Conservation (phyloP, 2,113 vertebrate genomes). For the Odocoileus hemionus region DNA sequence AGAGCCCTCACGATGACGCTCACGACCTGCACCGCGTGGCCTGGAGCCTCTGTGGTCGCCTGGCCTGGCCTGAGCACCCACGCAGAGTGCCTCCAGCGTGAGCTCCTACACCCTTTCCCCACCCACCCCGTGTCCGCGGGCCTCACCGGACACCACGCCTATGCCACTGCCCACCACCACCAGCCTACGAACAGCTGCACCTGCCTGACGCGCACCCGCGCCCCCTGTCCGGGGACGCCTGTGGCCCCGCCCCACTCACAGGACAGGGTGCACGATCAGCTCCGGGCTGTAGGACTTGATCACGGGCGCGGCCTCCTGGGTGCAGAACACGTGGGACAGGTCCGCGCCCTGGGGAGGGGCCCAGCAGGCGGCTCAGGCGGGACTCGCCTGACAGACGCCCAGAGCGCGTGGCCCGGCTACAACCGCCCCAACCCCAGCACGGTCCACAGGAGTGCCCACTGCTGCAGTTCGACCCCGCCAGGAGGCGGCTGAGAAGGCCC, state of each 20-base stretch:
- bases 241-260: slow-evolving; percentile 85
- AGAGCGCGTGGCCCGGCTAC: rapidly evolving
- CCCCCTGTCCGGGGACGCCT: background rate
- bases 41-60: background rate
- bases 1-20: background rate
- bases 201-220: rapidly evolving
- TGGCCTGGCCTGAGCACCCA: rapidly evolving
- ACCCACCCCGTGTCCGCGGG: rapidly evolving
- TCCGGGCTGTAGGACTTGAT: slow-evolving; percentile 99
- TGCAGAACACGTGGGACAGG: slow-evolving; percentile 96
- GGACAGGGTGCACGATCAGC: slow-evolving; percentile 96
- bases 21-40: background rate
- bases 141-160: background rate
- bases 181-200: rapidly evolving
- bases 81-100: background rate
- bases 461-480: background rate
- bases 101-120: background rate
- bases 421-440: background rate
- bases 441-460: rapidly evolving
- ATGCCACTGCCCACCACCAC: background rate
- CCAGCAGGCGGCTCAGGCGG: background rate
- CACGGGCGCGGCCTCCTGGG: slow-evolving; percentile 93
- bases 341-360: slow-evolving; percentile 90
- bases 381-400: rapidly evolving
- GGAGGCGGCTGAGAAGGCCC: background rate